Conservation (phyloP, 2,797 vertebrate species). For the Rhinogobio ventralis region DNA sequence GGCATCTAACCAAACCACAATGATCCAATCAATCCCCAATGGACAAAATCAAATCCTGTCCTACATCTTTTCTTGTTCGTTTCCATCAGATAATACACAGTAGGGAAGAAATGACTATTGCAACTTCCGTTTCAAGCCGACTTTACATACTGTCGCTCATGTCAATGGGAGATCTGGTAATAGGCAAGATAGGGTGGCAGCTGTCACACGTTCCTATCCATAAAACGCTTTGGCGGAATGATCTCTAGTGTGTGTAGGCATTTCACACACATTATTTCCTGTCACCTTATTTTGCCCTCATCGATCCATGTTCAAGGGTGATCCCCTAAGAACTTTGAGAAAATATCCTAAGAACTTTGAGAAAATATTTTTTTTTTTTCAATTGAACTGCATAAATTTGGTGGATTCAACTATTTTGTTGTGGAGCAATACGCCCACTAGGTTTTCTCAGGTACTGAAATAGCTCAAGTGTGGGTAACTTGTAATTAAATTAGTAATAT, state of each 20-base stretch:
- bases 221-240: neutral
- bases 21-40: neutral
- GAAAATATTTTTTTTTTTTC: neutral
- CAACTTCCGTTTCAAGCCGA: neutral
- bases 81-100: neutral
- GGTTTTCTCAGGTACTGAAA: neutral
- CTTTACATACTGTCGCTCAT: neutral
- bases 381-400: neutral
- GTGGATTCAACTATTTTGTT: neutral
- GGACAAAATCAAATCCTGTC: neutral
- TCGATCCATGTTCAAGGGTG: conserved; percentile 17
- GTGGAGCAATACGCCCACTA: neutral
- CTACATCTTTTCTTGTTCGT: neutral
- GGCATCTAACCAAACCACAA: neutral
- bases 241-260: neutral
- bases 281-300: neutral
- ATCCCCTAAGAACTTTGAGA: neutral
- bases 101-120: neutral
- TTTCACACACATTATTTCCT: conserved; percentile 2
- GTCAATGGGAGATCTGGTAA: neutral
- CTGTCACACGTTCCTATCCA: neutral
- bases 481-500: neutral
- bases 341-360: neutral
- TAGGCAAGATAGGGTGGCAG: neutral
- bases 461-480: neutral